These are phyloP conservation scores for Neotoma lepida DNA, from an alignment of 2,113 vertebrate genomes.

Conservation along the genomic window DNA sequence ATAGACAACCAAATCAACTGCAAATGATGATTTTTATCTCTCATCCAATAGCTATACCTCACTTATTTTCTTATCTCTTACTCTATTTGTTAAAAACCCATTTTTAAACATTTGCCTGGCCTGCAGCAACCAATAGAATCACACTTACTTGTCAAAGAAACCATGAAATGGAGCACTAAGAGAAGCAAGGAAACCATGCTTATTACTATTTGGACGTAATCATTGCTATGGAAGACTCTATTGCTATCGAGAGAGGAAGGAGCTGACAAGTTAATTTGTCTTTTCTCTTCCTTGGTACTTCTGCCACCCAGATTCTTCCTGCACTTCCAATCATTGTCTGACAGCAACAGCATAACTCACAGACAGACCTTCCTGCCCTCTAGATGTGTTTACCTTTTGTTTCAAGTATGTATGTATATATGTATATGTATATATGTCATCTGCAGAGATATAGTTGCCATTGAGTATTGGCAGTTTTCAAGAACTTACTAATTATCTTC, in stretches of 20 bases:
- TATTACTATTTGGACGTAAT: slow-evolving; percentile 22
- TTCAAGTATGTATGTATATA: background rate
- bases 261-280: slow-evolving; percentile 44
- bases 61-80: slow-evolving; percentile 43
- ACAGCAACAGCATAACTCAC: slow-evolving; percentile 14
- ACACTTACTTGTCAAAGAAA: slow-evolving; percentile 6
- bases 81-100: background rate
- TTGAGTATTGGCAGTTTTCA: slow-evolving; percentile 8
- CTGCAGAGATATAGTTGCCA: background rate
- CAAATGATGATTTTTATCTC: slow-evolving; percentile 52
- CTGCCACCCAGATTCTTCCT: slow-evolving; percentile 24
- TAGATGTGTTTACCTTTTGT: slow-evolving; percentile 16
- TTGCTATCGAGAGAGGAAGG: slow-evolving; percentile 43
- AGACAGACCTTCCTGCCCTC: background rate
- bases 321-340: background rate
- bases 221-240: slow-evolving; percentile 39
- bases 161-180: slow-evolving; percentile 3
- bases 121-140: slow-evolving; percentile 32
- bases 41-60: slow-evolving; percentile 11
- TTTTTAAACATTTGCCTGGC: slow-evolving; percentile 58
- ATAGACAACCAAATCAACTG: slow-evolving; percentile 11
- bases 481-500: background rate
- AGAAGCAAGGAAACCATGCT: slow-evolving; percentile 42
- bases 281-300: slow-evolving; percentile 63
- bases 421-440: background rate